These are phyloP conservation scores for Thereuonema tuberculata DNA, from an alignment of 1,140 invertebrate genomes.

Conservation along the genomic window DNA sequence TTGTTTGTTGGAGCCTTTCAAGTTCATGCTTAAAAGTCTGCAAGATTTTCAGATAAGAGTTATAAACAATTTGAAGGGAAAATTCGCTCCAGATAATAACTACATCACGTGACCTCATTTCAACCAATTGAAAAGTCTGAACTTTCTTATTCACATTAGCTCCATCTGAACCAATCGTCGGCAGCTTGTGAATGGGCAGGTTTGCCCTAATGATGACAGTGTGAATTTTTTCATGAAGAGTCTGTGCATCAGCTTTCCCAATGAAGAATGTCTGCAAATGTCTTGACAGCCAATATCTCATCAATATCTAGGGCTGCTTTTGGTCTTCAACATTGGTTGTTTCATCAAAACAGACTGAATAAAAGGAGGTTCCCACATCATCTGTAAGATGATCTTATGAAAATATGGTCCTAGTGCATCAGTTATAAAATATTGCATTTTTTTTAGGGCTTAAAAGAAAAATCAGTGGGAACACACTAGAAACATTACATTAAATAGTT, in stretches of 20 bases:
- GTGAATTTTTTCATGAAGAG: slow-evolving; percentile 11
- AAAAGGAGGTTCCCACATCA: slow-evolving; percentile 9
- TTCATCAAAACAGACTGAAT: slow-evolving; percentile 15
- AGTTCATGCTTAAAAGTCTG: too few relatives aligned
- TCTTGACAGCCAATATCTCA: slow-evolving; percentile 16
- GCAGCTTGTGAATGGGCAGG: slow-evolving; percentile 9
- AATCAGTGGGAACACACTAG: neutral
- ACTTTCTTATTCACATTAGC: slow-evolving; percentile 25
- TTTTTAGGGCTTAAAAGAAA: slow-evolving; percentile 5
- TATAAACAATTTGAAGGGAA: neutral
- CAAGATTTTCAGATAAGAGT: neutral
- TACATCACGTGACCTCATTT: neutral
- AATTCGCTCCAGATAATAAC: neutral
- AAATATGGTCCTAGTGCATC: slow-evolving; percentile 20
- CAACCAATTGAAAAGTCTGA: slow-evolving; percentile 16
- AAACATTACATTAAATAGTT: neutral
- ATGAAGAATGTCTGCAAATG: slow-evolving; percentile 20
- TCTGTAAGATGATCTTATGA: slow-evolving; percentile 12
- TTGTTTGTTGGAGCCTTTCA: too few relatives aligned
- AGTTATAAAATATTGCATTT: slow-evolving; percentile 18
- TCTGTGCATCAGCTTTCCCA: slow-evolving; percentile 12
- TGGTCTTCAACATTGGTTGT: slow-evolving; percentile 16
- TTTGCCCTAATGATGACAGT: slow-evolving; percentile 12
- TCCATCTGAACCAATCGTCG: slow-evolving; percentile 22
- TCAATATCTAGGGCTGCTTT: slow-evolving; percentile 17